A percentile compares a stretch with the other conserved stretches of the same genome.
These are phyloP conservation scores for Eulacestoma nigropectus DNA, from an alignment of 2,113 vertebrate genomes.

Conservation along the genomic window DNA sequence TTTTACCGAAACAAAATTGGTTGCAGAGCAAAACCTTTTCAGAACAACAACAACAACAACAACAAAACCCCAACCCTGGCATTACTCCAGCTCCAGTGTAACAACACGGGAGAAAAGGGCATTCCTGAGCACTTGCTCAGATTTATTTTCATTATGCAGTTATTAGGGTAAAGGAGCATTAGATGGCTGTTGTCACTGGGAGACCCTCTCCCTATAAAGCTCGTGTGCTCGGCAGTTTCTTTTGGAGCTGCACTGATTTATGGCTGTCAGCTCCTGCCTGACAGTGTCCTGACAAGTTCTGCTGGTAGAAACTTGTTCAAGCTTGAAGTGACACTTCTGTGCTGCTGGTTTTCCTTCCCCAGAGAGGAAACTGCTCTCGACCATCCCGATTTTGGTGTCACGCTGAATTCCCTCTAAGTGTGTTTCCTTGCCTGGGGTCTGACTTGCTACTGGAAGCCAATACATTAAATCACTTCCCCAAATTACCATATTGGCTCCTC, in stretches of 20 bases:
- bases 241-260: slow-evolving; percentile 47
- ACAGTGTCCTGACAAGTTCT: slow-evolving; percentile 61
- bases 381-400: not conserved
- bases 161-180: slow-evolving; percentile 15
- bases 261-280: slow-evolving; percentile 46
- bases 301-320: slow-evolving; percentile 58
- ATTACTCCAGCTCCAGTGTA: slow-evolving; percentile 22
- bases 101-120: not conserved
- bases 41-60: slow-evolving; percentile 1
- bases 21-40: slow-evolving; percentile 38
- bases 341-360: slow-evolving; percentile 26
- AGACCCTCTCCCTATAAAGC: slow-evolving; percentile 2
- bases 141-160: slow-evolving; percentile 11
- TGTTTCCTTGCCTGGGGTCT: slow-evolving; percentile 26
- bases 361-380: slow-evolving; percentile 27
- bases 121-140: slow-evolving; percentile 1
- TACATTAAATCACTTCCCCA: slow-evolving; percentile 33
- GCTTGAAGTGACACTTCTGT: slow-evolving; percentile 58
- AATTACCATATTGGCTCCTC: not conserved
- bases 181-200: slow-evolving; percentile 1
- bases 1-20: slow-evolving; percentile 52
- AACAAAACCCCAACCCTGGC: not conserved
- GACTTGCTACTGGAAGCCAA: slow-evolving; percentile 8
- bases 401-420: slow-evolving; percentile 8
- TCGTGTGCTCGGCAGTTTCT: not conserved